phyloP scores from a whole-genome alignment of 2,888 invertebrate species.

The Scotopteryx bipunctaria region DNA sequence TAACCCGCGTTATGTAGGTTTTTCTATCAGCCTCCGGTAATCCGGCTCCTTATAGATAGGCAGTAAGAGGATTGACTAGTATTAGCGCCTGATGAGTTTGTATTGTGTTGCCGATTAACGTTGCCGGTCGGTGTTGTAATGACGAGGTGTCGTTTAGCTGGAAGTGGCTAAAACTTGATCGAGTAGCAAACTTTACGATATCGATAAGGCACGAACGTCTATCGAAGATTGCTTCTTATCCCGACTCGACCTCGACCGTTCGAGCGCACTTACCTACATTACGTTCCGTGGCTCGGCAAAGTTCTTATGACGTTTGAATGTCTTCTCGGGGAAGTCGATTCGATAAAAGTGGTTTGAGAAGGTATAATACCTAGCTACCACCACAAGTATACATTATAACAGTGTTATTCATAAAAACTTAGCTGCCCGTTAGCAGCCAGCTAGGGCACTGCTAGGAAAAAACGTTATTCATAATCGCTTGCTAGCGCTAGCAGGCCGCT shows the following conservation, averaged over 20 bases:
- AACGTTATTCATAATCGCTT: too few relatives aligned
- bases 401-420: too few relatives aligned
- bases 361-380: too few relatives aligned
- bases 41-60: constrained; percentile 36
- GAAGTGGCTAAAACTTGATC: constrained; percentile 35
- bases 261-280: constrained; percentile 43
- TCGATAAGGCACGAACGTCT: constrained; percentile 68
- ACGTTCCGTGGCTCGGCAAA: constrained; percentile 35
- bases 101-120: constrained; percentile 37
- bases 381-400: too few relatives aligned
- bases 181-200: constrained; percentile 46
- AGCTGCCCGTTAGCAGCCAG: too few relatives aligned
- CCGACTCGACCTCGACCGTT: constrained; percentile 42
- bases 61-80: constrained; percentile 40
- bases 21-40: constrained; percentile 40
- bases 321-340: constrained; percentile 14
- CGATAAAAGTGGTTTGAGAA: constrained; percentile 2
- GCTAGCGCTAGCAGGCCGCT: too few relatives aligned
- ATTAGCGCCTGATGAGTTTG: constrained; percentile 43
- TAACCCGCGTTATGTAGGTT: constrained; percentile 36
- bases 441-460: too few relatives aligned
- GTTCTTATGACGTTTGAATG: constrained; percentile 37
- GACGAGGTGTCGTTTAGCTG: constrained; percentile 51
- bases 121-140: constrained; percentile 33
- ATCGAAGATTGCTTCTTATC: constrained; percentile 56